Conservation (phyloP, 2,113 vertebrate species). For the Mirounga angustirostris region DNA sequence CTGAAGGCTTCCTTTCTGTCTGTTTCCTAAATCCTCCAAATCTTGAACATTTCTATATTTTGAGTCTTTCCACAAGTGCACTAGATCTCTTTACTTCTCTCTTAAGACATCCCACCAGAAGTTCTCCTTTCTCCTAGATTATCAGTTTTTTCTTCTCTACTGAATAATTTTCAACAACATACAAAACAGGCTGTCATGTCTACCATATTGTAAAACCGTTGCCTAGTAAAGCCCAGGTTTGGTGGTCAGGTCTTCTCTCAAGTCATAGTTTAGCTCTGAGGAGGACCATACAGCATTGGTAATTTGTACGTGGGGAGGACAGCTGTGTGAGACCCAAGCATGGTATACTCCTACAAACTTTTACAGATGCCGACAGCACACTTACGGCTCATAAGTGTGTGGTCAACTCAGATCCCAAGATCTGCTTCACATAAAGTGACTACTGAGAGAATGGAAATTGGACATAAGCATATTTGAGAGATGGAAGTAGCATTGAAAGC, state of each 20-base stretch:
- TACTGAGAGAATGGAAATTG: neutral
- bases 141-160: neutral
- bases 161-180: neutral
- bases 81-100: neutral
- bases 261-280: neutral
- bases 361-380: neutral
- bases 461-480: neutral
- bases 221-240: neutral
- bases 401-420: neutral
- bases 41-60: neutral
- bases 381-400: neutral
- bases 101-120: neutral
- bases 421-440: neutral
- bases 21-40: neutral
- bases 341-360: neutral
- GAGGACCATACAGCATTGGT: neutral
- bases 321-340: neutral
- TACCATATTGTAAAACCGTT: neutral
- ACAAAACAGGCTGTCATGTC: neutral
- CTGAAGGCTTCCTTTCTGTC: neutral
- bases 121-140: neutral
- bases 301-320: neutral
- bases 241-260: neutral
- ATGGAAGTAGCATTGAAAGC: neutral
- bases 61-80: neutral